Percentiles rank a stretch among this genome's conserved stretches.
phyloP scores from a whole-genome alignment of 2,113 vertebrate genomes.

The Notiomystis cincta region DNA sequence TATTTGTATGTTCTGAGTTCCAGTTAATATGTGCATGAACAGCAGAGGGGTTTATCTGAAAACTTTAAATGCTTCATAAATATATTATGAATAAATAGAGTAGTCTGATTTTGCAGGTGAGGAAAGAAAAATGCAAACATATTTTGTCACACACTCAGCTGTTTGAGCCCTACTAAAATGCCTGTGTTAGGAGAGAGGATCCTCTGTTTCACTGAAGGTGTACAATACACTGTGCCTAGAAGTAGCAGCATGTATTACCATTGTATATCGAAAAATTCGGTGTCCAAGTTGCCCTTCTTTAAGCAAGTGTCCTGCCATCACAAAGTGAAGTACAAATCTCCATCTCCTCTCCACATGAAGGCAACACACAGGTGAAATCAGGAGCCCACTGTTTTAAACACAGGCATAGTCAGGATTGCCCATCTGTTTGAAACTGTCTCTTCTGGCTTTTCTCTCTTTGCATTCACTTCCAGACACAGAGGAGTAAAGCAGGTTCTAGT shows the following conservation, averaged over 20 bases:
- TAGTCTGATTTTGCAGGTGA: neutral
- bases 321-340: neutral
- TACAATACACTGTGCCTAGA: too few relatives aligned
- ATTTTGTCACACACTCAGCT: neutral
- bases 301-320: neutral
- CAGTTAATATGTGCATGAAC: neutral
- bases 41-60: fast-evolving
- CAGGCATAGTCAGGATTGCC: neutral
- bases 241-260: neutral
- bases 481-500: neutral
- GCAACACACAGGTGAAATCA: neutral
- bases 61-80: neutral
- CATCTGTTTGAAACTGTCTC: neutral
- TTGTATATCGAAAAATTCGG: neutral
- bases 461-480: neutral
- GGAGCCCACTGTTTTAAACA: neutral
- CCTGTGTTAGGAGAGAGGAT: neutral
- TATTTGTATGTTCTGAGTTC: neutral
- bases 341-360: neutral
- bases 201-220: neutral
- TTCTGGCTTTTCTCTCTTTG: neutral
- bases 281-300: neutral
- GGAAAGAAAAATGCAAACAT: neutral
- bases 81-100: neutral
- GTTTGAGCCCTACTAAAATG: neutral